phyloP scores from a whole-genome alignment of 1,140 invertebrate genomes.

The Philopotamus ludificatus region DNA sequence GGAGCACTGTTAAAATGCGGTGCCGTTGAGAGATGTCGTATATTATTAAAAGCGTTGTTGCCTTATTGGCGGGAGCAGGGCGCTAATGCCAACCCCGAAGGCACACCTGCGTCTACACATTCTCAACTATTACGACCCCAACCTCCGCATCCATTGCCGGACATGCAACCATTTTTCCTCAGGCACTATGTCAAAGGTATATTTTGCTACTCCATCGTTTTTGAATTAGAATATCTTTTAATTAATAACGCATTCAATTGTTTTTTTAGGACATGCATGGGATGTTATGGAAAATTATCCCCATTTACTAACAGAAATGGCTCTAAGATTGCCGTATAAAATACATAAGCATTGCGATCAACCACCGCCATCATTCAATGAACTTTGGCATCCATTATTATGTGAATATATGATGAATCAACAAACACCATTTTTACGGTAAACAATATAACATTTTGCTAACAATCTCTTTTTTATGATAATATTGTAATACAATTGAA shows the following conservation, averaged over 20 bases:
- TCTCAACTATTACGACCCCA: conserved; percentile 75
- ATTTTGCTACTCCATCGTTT: background rate
- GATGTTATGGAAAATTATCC: conserved; percentile 95
- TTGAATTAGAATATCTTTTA: background rate
- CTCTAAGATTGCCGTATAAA: conserved; percentile 90
- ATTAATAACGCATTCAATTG: background rate
- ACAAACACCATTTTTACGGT: conserved; percentile 71
- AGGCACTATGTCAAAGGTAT: conserved; percentile 84
- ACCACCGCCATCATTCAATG: conserved; percentile 70
- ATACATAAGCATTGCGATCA: conserved; percentile 75
- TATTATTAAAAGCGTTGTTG: conserved; percentile 74
- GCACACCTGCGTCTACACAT: conserved; percentile 42
- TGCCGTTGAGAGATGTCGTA: conserved; percentile 80
- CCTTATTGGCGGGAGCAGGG: conserved; percentile 67
- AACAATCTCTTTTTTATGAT: too few relatives aligned
- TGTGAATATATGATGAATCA: conserved; percentile 97
- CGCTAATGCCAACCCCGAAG: conserved; percentile 38
- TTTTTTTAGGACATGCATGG: conserved; percentile 67
- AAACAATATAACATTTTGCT: too few relatives aligned
- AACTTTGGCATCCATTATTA: conserved; percentile 75
- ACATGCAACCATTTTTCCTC: conserved; percentile 95
- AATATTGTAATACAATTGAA: conserved; percentile 2
- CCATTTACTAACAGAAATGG: conserved; percentile 92
- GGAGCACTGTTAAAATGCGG: conserved; percentile 74
- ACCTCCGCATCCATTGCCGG: conserved; percentile 75